These are phyloP conservation scores for Seira ritae DNA, from an alignment of 2,888 invertebrate species.

Conservation along the genomic window DNA sequence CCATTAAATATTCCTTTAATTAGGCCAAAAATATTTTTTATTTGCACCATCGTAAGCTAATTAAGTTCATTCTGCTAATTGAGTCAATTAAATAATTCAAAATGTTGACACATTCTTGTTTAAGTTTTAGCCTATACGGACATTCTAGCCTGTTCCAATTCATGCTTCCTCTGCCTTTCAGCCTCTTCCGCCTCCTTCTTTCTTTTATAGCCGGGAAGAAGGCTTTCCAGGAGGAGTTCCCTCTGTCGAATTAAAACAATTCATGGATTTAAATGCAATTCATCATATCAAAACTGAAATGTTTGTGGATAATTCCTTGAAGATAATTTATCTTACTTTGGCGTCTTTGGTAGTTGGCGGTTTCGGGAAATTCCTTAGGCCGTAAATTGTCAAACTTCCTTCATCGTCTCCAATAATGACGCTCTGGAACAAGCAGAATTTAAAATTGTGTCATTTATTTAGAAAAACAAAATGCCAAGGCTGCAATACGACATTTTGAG, in stretches of 20 bases:
- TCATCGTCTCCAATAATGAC: constrained; percentile 71
- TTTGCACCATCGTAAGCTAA: not conserved
- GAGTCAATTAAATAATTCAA: too few relatives aligned
- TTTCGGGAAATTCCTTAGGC: constrained; percentile 69
- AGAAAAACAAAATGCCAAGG: too few relatives aligned
- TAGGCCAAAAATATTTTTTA: not conserved
- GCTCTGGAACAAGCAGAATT: constrained; percentile 48
- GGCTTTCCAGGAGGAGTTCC: constrained; percentile 67
- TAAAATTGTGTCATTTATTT: not conserved
- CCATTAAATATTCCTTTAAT: not conserved
- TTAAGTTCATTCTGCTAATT: not conserved
- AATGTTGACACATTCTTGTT: too few relatives aligned
- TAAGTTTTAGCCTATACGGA: too few relatives aligned
- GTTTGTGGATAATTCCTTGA: too few relatives aligned
- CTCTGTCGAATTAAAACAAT: constrained; percentile 47
- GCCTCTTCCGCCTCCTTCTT: constrained; percentile 56
- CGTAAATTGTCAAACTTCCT: constrained; percentile 68
- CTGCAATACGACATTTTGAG: too few relatives aligned
- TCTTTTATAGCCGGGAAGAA: constrained; percentile 71
- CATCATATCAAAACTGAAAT: too few relatives aligned
- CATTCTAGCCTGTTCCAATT: constrained; percentile 28
- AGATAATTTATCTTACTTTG: constrained; percentile 59
- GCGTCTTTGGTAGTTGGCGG: constrained; percentile 56
- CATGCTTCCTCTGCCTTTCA: constrained; percentile 32
- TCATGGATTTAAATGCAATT: too few relatives aligned